A percentile compares a stretch with the other conserved stretches of the same genome.
Evolutionary conservation across 2,797 vertebrate species (phyloP).

Genomic region (Uromys caudimaculatus): DNA sequence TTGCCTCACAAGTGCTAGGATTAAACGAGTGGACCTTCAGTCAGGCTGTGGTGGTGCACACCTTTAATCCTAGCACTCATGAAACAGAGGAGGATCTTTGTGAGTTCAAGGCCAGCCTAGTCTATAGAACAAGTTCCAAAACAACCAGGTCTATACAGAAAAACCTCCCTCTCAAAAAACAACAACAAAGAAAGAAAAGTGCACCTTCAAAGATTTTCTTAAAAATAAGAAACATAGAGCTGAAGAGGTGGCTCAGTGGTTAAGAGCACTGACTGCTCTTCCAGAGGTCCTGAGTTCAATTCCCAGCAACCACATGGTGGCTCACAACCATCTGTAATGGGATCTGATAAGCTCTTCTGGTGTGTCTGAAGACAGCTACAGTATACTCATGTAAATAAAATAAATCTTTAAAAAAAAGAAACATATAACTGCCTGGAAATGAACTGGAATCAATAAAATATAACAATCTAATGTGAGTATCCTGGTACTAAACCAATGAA

Average conservation of each 20-base stretch:
- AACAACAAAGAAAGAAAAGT: background rate
- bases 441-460: constrained; percentile 2
- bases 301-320: background rate
- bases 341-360: background rate
- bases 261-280: background rate
- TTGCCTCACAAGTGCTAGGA: background rate
- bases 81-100: background rate
- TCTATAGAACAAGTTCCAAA: background rate
- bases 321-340: background rate
- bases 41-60: background rate
- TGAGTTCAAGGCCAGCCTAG: background rate
- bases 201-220: background rate
- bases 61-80: background rate
- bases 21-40: background rate
- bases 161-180: background rate
- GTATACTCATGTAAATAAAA: background rate
- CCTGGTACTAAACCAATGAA: background rate
- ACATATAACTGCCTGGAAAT: background rate
- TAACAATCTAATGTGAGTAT: background rate
- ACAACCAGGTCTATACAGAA: background rate
- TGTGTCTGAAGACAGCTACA: background rate
- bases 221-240: background rate
- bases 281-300: background rate
- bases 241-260: background rate
- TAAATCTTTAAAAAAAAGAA: background rate